phyloP scores from a whole-genome alignment of 2,888 invertebrate species.

The Stenchaetothrips biformis region DNA sequence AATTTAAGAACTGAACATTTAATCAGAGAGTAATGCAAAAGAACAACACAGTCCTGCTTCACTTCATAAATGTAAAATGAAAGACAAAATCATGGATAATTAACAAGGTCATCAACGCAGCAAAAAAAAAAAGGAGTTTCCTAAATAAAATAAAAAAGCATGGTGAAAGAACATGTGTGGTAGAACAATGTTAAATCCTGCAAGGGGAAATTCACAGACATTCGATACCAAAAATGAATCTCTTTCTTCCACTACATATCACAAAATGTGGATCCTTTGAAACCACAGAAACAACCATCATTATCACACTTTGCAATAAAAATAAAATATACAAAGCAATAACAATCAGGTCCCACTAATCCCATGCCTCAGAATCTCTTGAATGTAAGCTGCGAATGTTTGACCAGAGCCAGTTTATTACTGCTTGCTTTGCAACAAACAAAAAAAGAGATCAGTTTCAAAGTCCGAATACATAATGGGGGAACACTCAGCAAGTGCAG shows the following conservation, averaged over 20 bases:
- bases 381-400: neutral
- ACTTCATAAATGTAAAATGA: too few species aligned
- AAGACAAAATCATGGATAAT: too few species aligned
- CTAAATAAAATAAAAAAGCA: too few species aligned
- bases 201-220: neutral
- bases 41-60: too few species aligned
- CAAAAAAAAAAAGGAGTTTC: too few species aligned
- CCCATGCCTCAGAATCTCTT: neutral
- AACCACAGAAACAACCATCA: slow-evolving; percentile 12
- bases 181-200: neutral
- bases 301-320: slow-evolving; percentile 13
- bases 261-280: neutral
- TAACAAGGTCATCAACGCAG: too few species aligned
- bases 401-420: neutral
- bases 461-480: neutral
- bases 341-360: slow-evolving; percentile 21
- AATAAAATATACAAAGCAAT: slow-evolving; percentile 24
- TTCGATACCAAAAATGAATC: slow-evolving; percentile 7
- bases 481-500: too few species aligned
- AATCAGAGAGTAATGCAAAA: too few species aligned
- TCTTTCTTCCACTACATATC: slow-evolving; percentile 8
- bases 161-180: neutral
- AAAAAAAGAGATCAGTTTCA: neutral
- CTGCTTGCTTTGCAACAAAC: neutral
- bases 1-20: too few species aligned